Conservation (phyloP, 2,888 invertebrate species). For the Nasonovia ribisnigri region DNA sequence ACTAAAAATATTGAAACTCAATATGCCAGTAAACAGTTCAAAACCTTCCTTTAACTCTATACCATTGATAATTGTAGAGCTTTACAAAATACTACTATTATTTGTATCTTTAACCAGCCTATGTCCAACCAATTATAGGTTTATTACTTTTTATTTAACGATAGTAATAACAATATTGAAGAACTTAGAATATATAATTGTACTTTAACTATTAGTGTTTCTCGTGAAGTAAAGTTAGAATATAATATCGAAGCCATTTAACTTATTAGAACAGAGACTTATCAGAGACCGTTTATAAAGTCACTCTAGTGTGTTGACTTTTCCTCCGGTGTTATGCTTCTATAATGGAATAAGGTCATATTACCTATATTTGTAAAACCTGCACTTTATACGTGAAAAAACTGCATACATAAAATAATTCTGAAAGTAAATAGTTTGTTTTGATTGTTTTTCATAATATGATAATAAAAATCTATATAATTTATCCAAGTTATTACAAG, state of each 20-base stretch:
- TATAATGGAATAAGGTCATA: conserved; percentile 18
- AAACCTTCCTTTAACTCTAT: not conserved
- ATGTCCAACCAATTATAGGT: not conserved
- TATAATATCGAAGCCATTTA: not conserved
- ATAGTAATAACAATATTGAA: not conserved
- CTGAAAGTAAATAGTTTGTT: not conserved
- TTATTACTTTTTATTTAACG: not conserved
- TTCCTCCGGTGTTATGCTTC: conserved; percentile 41
- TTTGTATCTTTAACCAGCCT: not conserved
- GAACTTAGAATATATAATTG: not conserved
- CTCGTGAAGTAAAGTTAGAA: not conserved
- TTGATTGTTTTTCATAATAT: not conserved
- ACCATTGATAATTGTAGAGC: not conserved
- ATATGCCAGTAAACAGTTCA: too few species aligned
- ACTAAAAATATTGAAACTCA: too few species aligned
- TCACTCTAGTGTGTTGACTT: conserved; percentile 43
- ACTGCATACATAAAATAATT: conserved; percentile 3
- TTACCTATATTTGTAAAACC: conserved; percentile 17
- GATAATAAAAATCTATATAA: too few species aligned
- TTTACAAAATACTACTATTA: too few species aligned
- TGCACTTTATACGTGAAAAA: not conserved
- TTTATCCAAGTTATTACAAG: too few species aligned
- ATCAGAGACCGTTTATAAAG: conserved; percentile 34
- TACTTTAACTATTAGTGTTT: not conserved
- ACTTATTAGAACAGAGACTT: conserved; percentile 39